Conservation (phyloP, 2,797 vertebrate genomes). For the Anniella stebbinsi region DNA sequence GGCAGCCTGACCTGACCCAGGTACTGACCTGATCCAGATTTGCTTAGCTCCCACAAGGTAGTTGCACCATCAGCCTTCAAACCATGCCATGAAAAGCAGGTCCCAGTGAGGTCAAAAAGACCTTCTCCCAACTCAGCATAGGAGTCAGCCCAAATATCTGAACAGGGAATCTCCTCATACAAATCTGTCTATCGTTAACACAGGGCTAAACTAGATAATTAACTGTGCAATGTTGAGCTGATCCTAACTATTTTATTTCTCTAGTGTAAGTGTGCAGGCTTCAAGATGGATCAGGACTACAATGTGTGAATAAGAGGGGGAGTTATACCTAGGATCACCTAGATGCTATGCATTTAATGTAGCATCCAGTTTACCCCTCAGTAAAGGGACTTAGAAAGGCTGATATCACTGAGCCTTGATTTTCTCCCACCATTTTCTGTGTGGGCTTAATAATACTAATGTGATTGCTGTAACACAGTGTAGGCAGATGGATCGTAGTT, state of each 20-base stretch:
- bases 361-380: background rate
- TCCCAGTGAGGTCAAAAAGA: background rate
- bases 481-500: background rate
- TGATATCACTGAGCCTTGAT: background rate
- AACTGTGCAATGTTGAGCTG: too few relatives aligned
- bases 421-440: background rate
- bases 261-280: too few relatives aligned
- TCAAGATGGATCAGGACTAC: too few relatives aligned
- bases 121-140: background rate
- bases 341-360: too few relatives aligned
- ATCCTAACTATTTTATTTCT: too few relatives aligned
- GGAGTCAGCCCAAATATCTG: background rate
- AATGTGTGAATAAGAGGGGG: too few relatives aligned
- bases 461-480: background rate
- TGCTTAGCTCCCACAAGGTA: background rate
- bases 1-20: background rate
- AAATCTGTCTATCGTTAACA: background rate
- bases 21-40: background rate
- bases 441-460: background rate
- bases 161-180: background rate
- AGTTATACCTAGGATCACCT: too few relatives aligned
- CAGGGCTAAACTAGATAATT: background rate
- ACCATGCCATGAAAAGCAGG: background rate
- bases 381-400: background rate
- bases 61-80: too few relatives aligned